Conservation (phyloP, 2,113 vertebrate genomes). For the Centropus bengalensis region DNA sequence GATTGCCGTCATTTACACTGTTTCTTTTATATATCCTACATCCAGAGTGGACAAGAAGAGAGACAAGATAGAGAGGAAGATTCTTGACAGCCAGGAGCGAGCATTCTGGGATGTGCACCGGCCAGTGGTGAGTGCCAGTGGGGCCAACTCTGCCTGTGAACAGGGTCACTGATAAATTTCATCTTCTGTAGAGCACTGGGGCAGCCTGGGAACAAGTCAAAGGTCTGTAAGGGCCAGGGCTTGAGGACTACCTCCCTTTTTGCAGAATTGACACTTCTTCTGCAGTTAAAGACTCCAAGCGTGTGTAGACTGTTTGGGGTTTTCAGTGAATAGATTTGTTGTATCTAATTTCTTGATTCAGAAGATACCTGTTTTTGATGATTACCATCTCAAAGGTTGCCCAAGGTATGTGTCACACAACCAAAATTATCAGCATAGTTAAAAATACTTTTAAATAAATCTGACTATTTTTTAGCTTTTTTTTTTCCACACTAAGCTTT, state of each 20-base stretch:
- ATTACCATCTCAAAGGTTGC: neutral
- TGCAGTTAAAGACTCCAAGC: neutral
- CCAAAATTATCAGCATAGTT: neutral
- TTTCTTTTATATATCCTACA: conserved; percentile 34
- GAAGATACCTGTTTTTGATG: neutral
- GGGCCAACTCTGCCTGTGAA: rapidly evolving
- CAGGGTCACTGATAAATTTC: neutral
- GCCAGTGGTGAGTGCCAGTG: conserved; percentile 88
- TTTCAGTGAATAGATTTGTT: neutral
- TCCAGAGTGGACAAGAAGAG: conserved; percentile 96
- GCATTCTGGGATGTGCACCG: conserved; percentile 98
- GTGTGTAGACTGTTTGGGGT: neutral
- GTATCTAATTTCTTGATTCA: neutral
- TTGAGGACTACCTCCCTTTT: neutral
- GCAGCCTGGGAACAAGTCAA: neutral
- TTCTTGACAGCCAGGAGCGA: conserved; percentile 96
- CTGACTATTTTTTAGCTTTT: neutral
- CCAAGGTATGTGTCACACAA: neutral
- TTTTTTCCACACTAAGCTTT: conserved; percentile 5
- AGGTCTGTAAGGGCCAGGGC: neutral
- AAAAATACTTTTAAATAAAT: neutral
- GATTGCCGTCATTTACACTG: neutral
- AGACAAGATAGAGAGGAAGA: conserved; percentile 98
- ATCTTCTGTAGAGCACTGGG: neutral
- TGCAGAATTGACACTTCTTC: neutral